Percentiles rank a stretch among this genome's conserved stretches.
Conservation (phyloP, 2,113 vertebrate genomes). For the Chloebia gouldiae region DNA sequence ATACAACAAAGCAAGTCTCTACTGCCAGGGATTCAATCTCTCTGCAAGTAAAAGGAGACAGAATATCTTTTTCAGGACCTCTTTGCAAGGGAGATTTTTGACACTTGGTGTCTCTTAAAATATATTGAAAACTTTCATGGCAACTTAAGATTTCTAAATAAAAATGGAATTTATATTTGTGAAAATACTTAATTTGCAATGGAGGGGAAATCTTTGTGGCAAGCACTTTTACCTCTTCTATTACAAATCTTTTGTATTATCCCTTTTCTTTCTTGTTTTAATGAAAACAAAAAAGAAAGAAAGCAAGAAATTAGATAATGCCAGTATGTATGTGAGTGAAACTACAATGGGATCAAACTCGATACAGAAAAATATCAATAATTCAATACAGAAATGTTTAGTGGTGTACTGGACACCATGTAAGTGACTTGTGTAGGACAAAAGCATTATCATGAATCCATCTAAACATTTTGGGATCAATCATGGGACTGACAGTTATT, state of each 20-base stretch:
- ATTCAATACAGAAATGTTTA: not conserved
- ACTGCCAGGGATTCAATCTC: constrained; percentile 36
- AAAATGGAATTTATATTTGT: not conserved
- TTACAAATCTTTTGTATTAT: not conserved
- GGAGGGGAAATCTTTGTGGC: not conserved
- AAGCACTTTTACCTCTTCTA: not conserved
- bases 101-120: constrained; percentile 25
- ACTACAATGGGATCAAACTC: not conserved
- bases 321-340: not conserved
- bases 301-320: fast-evolving
- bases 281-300: fast-evolving
- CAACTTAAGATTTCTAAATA: constrained; percentile 32
- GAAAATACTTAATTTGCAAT: constrained; percentile 17
- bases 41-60: constrained; percentile 31
- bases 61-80: constrained; percentile 29
- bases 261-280: not conserved
- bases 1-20: constrained; percentile 30
- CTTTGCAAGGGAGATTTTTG: constrained; percentile 47
- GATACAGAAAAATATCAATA: not conserved
- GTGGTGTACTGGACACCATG: fast-evolving
- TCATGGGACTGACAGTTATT: not conserved
- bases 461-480: not conserved
- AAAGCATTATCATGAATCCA: fast-evolving
- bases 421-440: not conserved
- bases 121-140: constrained; percentile 18